Percentiles rank a stretch among this genome's conserved stretches.
These are phyloP conservation scores for Pterobdella sp. DNA, from an alignment of 2,888 invertebrate genomes.

Conservation along the genomic window DNA sequence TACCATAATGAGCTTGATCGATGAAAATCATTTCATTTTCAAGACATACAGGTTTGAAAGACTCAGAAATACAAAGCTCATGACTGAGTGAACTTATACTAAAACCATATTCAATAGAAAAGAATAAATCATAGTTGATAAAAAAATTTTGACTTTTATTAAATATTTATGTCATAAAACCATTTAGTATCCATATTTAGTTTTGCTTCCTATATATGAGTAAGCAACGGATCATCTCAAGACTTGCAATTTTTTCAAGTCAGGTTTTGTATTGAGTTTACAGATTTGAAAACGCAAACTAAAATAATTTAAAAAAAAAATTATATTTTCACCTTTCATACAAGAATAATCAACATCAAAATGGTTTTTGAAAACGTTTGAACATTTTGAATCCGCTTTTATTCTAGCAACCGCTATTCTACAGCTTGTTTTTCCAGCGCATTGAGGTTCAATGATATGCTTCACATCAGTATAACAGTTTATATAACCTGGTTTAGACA, in stretches of 20 bases:
- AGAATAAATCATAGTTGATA: too few species aligned
- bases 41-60: slow-evolving; percentile 17
- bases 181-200: too few species aligned
- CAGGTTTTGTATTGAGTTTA: neutral
- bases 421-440: slow-evolving; percentile 27
- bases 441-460: slow-evolving; percentile 20
- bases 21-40: slow-evolving; percentile 19
- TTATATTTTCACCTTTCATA: neutral
- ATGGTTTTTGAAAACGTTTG: slow-evolving; percentile 7
- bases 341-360: slow-evolving; percentile 18
- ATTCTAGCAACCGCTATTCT: slow-evolving; percentile 22
- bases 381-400: slow-evolving; percentile 15
- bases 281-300: neutral
- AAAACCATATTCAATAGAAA: too few species aligned
- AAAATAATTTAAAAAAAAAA: too few species aligned
- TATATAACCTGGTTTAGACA: slow-evolving; percentile 10
- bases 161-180: too few species aligned
- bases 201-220: too few species aligned
- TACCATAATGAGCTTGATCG: neutral
- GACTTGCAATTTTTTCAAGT: neutral
- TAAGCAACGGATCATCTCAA: too few species aligned
- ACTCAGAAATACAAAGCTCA: slow-evolving; percentile 14
- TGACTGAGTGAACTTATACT: too few species aligned
- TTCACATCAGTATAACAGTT: slow-evolving; percentile 27
- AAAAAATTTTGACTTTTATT: too few species aligned